Evolutionary conservation across 2,113 vertebrate genomes (phyloP).

Genomic region (Andinoacara biseriatus): DNA sequence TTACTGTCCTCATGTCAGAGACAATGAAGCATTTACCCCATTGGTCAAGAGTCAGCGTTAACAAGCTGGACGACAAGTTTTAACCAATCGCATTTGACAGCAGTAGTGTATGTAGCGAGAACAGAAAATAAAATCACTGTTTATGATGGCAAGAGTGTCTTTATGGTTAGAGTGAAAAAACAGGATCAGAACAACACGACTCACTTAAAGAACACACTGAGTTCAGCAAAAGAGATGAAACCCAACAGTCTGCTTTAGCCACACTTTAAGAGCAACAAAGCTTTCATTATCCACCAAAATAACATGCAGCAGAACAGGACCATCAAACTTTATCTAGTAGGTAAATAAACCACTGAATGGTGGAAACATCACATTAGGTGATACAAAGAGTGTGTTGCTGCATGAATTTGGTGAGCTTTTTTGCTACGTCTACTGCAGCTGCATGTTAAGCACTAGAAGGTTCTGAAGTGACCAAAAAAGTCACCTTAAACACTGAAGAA

Average conservation of each 20-base stretch:
- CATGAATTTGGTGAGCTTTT: not conserved
- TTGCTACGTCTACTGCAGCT: not conserved
- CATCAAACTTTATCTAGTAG: too few species aligned
- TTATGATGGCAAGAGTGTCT: not conserved
- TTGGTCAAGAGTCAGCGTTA: constrained; percentile 54
- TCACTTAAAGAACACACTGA: not conserved
- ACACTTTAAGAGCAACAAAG: not conserved
- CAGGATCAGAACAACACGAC: not conserved
- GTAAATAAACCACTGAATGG: not conserved
- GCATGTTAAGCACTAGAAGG: not conserved
- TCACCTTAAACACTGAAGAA: not conserved
- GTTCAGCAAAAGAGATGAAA: not conserved
- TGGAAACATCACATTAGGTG: not conserved
- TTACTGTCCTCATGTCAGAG: constrained; percentile 45
- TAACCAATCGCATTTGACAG: constrained; percentile 38
- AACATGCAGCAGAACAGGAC: not conserved
- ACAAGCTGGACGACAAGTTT: constrained; percentile 42
- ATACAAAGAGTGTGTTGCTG: not conserved
- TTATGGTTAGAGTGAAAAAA: not conserved
- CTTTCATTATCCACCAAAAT: not conserved
- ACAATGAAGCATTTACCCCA: constrained; percentile 54
- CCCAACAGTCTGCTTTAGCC: not conserved
- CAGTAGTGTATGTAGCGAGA: constrained; percentile 9
- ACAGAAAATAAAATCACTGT: not conserved
- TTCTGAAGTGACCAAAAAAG: not conserved